phyloP scores from a whole-genome alignment of 1,140 invertebrate species.

The Cylas formicarius region DNA sequence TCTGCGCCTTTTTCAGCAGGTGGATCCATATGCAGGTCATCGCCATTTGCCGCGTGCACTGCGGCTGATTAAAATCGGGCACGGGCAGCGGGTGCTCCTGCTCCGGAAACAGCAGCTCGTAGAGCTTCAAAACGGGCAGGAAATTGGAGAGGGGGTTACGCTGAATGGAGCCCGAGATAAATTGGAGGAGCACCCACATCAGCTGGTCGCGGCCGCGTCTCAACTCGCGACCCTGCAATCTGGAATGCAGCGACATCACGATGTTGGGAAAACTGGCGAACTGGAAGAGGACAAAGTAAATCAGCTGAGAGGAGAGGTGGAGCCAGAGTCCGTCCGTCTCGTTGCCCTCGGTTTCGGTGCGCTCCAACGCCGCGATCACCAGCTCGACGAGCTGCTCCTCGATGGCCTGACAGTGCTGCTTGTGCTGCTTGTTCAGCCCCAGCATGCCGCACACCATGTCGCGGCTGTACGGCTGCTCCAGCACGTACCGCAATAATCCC shows the following conservation, averaged over 20 bases:
- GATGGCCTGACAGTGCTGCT: conserved; percentile 79
- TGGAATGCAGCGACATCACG: conserved; percentile 76
- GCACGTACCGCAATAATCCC: conserved; percentile 76
- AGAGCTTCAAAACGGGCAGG: conserved; percentile 82
- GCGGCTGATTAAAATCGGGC: conserved; percentile 79
- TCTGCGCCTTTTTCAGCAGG: conserved; percentile 80
- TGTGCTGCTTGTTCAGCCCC: conserved; percentile 86
- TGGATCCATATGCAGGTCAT: conserved; percentile 96
- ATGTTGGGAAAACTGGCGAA: conserved; percentile 91
- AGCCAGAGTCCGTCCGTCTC: conserved; percentile 82
- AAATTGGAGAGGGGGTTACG: conserved; percentile 87
- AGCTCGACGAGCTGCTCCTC: conserved; percentile 92
- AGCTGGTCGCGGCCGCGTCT: conserved; percentile 83
- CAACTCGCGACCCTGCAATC: conserved; percentile 41
- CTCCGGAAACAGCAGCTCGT: conserved; percentile 89
- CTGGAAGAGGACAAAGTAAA: conserved; percentile 93
- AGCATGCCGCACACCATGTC: conserved; percentile 96
- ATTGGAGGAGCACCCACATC: conserved; percentile 97
- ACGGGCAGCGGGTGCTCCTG: conserved; percentile 80
- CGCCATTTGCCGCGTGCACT: conserved; percentile 87
- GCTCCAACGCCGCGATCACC: conserved; percentile 86
- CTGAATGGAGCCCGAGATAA: conserved; percentile 94
- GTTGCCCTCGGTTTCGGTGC: conserved; percentile 70
- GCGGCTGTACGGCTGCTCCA: conserved; percentile 91
- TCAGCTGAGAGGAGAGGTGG: conserved; percentile 89